A percentile compares a stretch with the other conserved stretches of the same genome.
phyloP scores from a whole-genome alignment of 1,140 invertebrate species.

The Drosophila tristis region DNA sequence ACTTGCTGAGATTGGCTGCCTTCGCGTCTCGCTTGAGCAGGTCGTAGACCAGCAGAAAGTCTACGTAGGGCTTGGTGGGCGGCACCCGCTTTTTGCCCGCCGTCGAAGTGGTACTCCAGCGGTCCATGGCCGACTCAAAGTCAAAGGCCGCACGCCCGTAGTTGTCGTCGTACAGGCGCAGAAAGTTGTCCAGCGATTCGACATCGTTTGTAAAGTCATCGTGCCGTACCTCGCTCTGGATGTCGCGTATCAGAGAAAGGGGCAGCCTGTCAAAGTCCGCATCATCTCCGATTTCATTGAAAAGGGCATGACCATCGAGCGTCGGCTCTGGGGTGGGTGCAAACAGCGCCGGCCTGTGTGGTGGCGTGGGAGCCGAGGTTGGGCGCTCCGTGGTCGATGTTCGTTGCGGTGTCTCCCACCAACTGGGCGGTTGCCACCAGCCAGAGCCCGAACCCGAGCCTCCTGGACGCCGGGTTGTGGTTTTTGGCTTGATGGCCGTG shows the following conservation, averaged over 20 bases:
- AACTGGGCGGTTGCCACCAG: constrained; percentile 69
- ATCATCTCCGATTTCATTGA: constrained; percentile 69
- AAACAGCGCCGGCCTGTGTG: constrained; percentile 66
- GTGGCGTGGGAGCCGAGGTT: constrained; percentile 53
- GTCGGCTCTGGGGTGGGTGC: constrained; percentile 35
- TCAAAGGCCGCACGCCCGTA: constrained; percentile 77
- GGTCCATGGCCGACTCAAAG: constrained; percentile 74
- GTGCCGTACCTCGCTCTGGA: constrained; percentile 65
- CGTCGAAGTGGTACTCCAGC: constrained; percentile 76
- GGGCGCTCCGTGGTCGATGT: constrained; percentile 57
- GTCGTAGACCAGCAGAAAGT: constrained; percentile 82
- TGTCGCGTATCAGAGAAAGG: constrained; percentile 73
- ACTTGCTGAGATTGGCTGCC: constrained; percentile 78
- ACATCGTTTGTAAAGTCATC: constrained; percentile 79
- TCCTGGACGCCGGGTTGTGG: constrained; percentile 49
- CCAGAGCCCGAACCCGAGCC: constrained; percentile 14
- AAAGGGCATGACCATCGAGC: constrained; percentile 66
- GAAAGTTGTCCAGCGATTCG: constrained; percentile 80
- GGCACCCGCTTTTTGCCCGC: constrained; percentile 82
- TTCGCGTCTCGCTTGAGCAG: constrained; percentile 83
- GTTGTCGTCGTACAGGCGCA: constrained; percentile 82
- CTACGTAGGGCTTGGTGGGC: constrained; percentile 82
- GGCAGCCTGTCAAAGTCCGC: constrained; percentile 71
- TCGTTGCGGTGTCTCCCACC: constrained; percentile 70
- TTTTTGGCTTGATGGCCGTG: constrained; percentile 7